Base-by-base conservation (phyloP, 2,113 vertebrate species). In the Neogale vison region DNA sequence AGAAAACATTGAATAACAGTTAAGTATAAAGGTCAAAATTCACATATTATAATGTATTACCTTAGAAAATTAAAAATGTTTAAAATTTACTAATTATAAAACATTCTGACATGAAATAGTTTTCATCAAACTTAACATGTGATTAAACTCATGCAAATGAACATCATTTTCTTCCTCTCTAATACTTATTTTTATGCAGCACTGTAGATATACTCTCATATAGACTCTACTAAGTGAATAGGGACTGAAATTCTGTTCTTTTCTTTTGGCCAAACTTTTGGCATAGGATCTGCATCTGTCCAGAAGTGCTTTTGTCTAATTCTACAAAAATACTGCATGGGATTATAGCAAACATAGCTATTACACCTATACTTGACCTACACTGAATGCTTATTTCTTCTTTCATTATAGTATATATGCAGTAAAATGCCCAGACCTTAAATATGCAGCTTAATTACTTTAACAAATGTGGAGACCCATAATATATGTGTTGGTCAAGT, bases 21-120 rank as follows among this genome's bases (percentile, higher is more conserved):
- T 88, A 88, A 69, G 81, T 88, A 72, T 24, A 57, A 74, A 86
- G 26, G 18, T 36, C 63, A 93, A 93, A 85, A 80, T 83, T 69
- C 57, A 9, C 23, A 79, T 72, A 65, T 72, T 85, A 76, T 88
- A 89, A 93, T 95, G 4, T 85, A 47, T 93, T 88, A 23, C 7
- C 17, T 24, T 82, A 80, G 8, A 80, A 81, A 72, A 86, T 45
- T 77, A 7, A n/a, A 79, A 63, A 15, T 59, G 2, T 63, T 95
- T 95, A 72, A 20, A 2, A 13, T 39, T 47, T 57, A 94, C 7
- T 45, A 72, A 47, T 87, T 88, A 21, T 71, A 31, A 95, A 82
- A 77, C 9, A 65, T 94, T 96, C 91, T 77, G 26, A 72, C 17
- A 17, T n/a, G 18, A 14, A 61, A 57, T 13, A 85, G 31, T 88